Conservation (phyloP, 1,140 invertebrate genomes). For the Orius insidiosus region DNA sequence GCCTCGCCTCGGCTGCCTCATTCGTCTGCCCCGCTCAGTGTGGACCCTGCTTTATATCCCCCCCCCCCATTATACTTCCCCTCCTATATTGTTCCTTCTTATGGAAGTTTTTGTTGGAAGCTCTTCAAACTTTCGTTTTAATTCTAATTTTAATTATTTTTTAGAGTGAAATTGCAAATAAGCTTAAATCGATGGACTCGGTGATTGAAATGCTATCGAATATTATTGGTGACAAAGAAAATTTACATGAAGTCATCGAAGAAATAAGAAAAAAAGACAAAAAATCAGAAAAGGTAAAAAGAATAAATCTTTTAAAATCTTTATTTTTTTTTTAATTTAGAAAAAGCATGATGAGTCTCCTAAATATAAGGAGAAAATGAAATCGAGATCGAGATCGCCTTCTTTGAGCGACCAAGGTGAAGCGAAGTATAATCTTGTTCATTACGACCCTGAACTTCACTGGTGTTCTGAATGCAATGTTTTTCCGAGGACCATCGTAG, state of each 20-base stretch:
- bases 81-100: no score
- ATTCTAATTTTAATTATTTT: slow-evolving; percentile 20
- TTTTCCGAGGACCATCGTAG: slow-evolving; percentile 67
- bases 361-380: not conserved
- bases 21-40: no score
- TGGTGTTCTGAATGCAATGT: slow-evolving; percentile 73
- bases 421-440: slow-evolving; percentile 42
- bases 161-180: slow-evolving; percentile 64
- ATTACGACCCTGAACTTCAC: slow-evolving; percentile 74
- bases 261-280: slow-evolving; percentile 16
- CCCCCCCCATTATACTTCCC: no score
- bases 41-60: not conserved
- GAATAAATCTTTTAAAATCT: slow-evolving; percentile 25
- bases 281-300: slow-evolving; percentile 24
- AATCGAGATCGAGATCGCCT: not conserved
- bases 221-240: slow-evolving; percentile 52
- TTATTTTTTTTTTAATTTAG: not conserved
- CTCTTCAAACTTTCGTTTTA: no score
- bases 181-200: slow-evolving; percentile 63
- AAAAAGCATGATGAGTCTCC: not conserved
- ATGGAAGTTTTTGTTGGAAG: no score
- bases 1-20: no score
- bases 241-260: slow-evolving; percentile 7
- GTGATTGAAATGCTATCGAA: slow-evolving; percentile 67
- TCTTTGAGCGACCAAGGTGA: slow-evolving; percentile 9